Evolutionary conservation across 1,140 invertebrate species (phyloP).

Genomic region (roundworm (Caenorhabditis elegans)): WBcel235 BX284605.5:16401001-16401500

Average conservation of each 20-base stretch:
- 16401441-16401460: neutral
- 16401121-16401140: slow-evolving; percentile 10
- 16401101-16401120: neutral
- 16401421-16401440: neutral
- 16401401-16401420: neutral
- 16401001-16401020: neutral
- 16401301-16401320: neutral
- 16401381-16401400: neutral
- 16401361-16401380: neutral
- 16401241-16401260: no score
- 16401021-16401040: neutral
- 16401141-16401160: neutral
- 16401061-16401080: neutral
- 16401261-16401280: neutral
- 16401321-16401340: neutral
- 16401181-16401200: no score
- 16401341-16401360: neutral
- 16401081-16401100: neutral
- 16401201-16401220: no score
- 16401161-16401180: no score
- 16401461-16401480: neutral
- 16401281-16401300: neutral
- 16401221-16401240: no score
- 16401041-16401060: neutral
- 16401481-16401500: neutral